These are phyloP conservation scores for Ascaphus truei DNA, from an alignment of 2,113 vertebrate species.

Conservation along the genomic window DNA sequence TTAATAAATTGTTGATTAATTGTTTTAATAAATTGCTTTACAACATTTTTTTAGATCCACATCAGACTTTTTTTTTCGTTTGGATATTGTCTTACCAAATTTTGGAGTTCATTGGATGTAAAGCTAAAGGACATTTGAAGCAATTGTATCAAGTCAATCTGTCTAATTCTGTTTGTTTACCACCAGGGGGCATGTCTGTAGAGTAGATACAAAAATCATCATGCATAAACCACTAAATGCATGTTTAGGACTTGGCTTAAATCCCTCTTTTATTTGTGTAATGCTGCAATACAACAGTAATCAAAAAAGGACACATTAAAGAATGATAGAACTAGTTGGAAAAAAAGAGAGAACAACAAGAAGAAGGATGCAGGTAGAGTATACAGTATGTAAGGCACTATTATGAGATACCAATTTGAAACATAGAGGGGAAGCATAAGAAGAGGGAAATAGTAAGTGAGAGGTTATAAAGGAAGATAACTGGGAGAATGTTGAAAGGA, in stretches of 20 bases:
- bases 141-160: neutral
- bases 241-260: neutral
- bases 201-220: neutral
- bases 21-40: too few relatives aligned
- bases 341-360: neutral
- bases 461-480: too few relatives aligned
- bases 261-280: neutral
- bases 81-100: neutral
- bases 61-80: neutral
- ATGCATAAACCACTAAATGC: neutral
- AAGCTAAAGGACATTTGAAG: neutral
- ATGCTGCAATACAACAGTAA: neutral
- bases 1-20: too few relatives aligned
- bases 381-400: too few relatives aligned
- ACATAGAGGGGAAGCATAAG: too few relatives aligned
- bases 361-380: too few relatives aligned
- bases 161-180: neutral
- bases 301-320: neutral
- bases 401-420: too few relatives aligned
- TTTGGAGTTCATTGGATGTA: neutral
- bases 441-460: too few relatives aligned
- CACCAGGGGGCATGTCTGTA: constrained; percentile 11
- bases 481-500: too few relatives aligned
- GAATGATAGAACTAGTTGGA: neutral
- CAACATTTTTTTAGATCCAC: neutral